phyloP scores from a whole-genome alignment of 92 coral and sea anemone species.

The Epizoanthus stellaris region DNA sequence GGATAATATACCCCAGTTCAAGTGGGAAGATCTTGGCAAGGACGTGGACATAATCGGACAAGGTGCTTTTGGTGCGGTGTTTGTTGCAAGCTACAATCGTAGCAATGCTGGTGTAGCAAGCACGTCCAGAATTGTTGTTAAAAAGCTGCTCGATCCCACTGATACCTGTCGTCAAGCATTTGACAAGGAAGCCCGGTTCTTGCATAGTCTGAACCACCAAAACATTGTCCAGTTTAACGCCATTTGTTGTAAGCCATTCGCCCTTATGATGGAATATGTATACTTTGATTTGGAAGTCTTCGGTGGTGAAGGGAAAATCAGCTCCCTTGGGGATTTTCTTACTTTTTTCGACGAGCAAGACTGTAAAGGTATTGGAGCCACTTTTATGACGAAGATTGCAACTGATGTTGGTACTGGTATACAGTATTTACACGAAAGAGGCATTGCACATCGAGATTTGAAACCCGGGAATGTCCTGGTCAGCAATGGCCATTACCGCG shows the following conservation, averaged over 20 bases:
- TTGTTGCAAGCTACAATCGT: conserved; percentile 2
- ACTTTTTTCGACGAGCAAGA: conserved; percentile 8
- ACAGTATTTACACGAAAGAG: conserved; percentile 29
- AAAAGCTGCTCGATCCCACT: conserved; percentile 30
- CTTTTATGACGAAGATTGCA: conserved; percentile 26
- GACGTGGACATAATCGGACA: conserved; percentile 26
- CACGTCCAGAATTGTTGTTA: conserved; percentile 15
- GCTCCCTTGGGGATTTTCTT: conserved; percentile 23
- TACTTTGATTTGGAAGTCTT: conserved; percentile 45
- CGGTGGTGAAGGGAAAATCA: conserved; percentile 50
- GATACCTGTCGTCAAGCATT: conserved; percentile 13
- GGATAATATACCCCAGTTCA: conserved; percentile 29
- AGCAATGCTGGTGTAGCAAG: not conserved
- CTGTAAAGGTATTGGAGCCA: conserved; percentile 27
- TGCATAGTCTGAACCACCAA: conserved; percentile 17
- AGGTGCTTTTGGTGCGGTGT: conserved; percentile 33
- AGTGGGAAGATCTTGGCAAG: conserved; percentile 18
- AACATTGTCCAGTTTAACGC: conserved; percentile 53
- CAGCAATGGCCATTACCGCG: conserved; percentile 49
- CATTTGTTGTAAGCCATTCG: conserved; percentile 41
- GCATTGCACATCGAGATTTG: conserved; percentile 48
- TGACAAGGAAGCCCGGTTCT: conserved; percentile 29
- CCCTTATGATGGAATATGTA: conserved; percentile 51
- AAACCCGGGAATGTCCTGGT: conserved; percentile 52
- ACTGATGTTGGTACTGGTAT: conserved; percentile 5